Evolutionary conservation across 2,113 vertebrate genomes (phyloP).

Genomic region (Eira barbara): DNA sequence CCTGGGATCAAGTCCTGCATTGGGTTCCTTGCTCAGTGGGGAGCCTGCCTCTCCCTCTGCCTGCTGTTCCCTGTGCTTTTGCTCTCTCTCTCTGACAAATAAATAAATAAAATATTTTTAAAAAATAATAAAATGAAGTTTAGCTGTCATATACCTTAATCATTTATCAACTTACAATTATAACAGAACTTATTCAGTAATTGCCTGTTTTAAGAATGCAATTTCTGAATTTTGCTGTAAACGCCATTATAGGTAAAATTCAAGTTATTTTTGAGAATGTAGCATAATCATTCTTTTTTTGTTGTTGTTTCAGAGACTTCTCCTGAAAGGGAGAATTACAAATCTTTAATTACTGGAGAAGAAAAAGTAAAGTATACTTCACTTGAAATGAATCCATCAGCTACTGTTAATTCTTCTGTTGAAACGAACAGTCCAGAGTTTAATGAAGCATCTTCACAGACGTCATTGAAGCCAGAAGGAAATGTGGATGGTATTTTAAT

Average conservation of each 20-base stretch:
- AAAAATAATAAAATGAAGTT: not conserved
- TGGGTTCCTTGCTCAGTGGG: too few species aligned
- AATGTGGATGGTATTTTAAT: constrained; percentile 68
- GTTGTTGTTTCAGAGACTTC: constrained; percentile 70
- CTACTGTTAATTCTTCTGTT: constrained; percentile 9
- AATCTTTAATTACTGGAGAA: constrained; percentile 51
- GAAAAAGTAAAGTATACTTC: constrained; percentile 61
- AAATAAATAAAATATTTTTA: too few species aligned
- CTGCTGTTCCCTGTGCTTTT: too few species aligned
- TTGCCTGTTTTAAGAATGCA: not conserved
- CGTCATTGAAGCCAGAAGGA: constrained; percentile 36
- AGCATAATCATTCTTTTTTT: not conserved
- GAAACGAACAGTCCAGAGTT: constrained; percentile 7
- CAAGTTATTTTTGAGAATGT: not conserved
- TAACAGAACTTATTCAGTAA: not conserved
- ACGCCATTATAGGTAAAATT: constrained; percentile 27
- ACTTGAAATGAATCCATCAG: constrained; percentile 45
- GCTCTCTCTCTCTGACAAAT: too few species aligned
- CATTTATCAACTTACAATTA: constrained; percentile 10
- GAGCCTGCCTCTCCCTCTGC: too few species aligned
- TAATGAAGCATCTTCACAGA: constrained; percentile 7
- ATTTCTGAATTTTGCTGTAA: not conserved
- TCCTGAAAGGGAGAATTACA: constrained; percentile 52
- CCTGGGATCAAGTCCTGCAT: too few species aligned
- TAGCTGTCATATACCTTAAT: not conserved